Conservation (phyloP, 1,140 invertebrate genomes). For the Lordiphosa mommai region DNA sequence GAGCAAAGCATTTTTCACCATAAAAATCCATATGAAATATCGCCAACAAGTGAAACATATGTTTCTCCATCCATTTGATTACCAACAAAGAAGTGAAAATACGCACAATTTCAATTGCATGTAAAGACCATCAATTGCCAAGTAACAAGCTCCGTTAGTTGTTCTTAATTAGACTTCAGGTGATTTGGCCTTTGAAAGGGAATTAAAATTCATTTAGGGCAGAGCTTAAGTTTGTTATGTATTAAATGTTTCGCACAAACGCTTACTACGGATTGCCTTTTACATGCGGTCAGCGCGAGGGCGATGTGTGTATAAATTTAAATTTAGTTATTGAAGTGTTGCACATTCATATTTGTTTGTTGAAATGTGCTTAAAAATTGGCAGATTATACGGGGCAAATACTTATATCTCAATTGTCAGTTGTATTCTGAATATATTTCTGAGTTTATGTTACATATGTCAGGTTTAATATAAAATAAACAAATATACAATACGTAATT, state of each 20-base stretch:
- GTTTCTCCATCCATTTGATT: conserved; percentile 10
- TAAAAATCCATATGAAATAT: conserved; percentile 15
- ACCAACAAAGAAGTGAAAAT: background rate
- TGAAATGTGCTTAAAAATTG: too few relatives aligned
- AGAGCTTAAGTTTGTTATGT: background rate
- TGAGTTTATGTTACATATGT: too few relatives aligned
- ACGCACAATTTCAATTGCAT: conserved; percentile 7
- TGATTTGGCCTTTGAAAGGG: conserved; percentile 1
- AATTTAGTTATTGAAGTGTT: too few relatives aligned
- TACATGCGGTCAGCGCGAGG: too few relatives aligned
- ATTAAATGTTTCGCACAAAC: background rate
- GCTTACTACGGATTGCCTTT: too few relatives aligned
- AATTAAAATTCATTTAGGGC: background rate
- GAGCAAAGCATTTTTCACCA: conserved; percentile 23
- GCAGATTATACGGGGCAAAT: too few relatives aligned
- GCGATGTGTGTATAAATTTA: too few relatives aligned
- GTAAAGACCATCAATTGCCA: conserved; percentile 11
- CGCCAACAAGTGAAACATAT: conserved; percentile 6
- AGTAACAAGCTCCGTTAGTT: conserved; percentile 7
- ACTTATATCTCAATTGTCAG: too few relatives aligned
- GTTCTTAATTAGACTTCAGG: conserved; percentile 10
- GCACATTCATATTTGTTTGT: too few relatives aligned
- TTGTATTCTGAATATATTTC: too few relatives aligned
- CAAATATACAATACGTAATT: too few relatives aligned
- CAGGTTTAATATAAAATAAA: too few relatives aligned